These are phyloP conservation scores for Zaprionus obscuricornis DNA, from an alignment of 2,888 invertebrate genomes.

Conservation along the genomic window DNA sequence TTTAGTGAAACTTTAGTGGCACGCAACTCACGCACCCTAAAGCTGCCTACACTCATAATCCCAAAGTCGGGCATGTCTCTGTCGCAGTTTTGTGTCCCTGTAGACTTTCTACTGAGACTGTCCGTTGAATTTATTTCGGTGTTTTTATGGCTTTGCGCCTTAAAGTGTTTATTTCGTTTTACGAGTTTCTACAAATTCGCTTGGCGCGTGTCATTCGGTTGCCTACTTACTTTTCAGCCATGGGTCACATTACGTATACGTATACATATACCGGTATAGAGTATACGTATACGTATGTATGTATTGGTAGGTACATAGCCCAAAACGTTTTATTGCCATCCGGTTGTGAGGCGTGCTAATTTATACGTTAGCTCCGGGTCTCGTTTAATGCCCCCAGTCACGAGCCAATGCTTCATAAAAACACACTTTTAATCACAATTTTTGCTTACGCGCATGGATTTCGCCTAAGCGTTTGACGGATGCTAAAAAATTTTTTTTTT, in stretches of 20 bases:
- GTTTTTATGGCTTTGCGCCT: slow-evolving; percentile 72
- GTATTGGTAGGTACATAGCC: slow-evolving; percentile 23
- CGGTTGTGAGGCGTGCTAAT: slow-evolving; percentile 60
- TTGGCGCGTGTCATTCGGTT: slow-evolving; percentile 64
- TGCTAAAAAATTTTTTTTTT: slow-evolving; percentile 25
- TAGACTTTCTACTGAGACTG: slow-evolving; percentile 2
- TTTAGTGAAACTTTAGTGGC: slow-evolving; percentile 46
- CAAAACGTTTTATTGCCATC: slow-evolving; percentile 69
- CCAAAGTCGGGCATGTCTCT: not conserved
- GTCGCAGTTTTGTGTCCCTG: not conserved
- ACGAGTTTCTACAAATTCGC: slow-evolving; percentile 68
- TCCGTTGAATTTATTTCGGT: slow-evolving; percentile 51
- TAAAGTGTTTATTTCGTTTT: slow-evolving; percentile 75
- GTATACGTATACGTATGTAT: not conserved
- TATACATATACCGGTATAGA: slow-evolving; percentile 31
- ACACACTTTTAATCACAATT: slow-evolving; percentile 70
- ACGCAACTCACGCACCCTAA: slow-evolving; percentile 15
- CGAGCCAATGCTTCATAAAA: slow-evolving; percentile 66
- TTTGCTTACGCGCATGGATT: slow-evolving; percentile 43
- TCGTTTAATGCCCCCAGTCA: slow-evolving; percentile 57
- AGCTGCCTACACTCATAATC: slow-evolving; percentile 8
- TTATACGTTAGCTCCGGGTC: slow-evolving; percentile 50
- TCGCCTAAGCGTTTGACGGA: slow-evolving; percentile 23
- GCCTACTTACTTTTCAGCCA: slow-evolving; percentile 49
- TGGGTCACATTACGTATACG: slow-evolving; percentile 21